phyloP scores from a whole-genome alignment of 2,113 vertebrate genomes.

The Scomber scombrus region DNA sequence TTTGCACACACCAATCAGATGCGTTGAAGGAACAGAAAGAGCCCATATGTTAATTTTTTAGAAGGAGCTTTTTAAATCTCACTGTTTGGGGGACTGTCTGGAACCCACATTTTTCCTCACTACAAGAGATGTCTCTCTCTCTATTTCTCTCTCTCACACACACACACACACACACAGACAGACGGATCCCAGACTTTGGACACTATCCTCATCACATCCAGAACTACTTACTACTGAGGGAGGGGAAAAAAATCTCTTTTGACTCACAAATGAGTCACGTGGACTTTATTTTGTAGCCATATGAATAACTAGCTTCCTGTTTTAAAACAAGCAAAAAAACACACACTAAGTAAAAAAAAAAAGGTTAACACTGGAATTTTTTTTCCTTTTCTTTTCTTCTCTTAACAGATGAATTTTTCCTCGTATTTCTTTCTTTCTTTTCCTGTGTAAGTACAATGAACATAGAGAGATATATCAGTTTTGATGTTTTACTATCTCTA shows the following conservation, averaged over 20 bases:
- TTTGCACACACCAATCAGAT: constrained; percentile 56
- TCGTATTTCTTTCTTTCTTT: constrained; percentile 62
- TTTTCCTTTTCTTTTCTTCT: constrained; percentile 50
- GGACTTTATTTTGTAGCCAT: constrained; percentile 63
- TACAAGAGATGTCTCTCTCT: too few species aligned
- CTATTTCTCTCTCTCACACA: too few species aligned
- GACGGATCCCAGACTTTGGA: constrained; percentile 3
- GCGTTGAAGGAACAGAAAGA: constrained; percentile 29
- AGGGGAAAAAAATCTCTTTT: constrained; percentile 35
- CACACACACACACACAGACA: too few species aligned
- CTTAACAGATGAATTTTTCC: constrained; percentile 26
- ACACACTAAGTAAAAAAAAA: constrained; percentile 77
- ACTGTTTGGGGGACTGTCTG: too few species aligned
- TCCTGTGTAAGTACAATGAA: constrained; percentile 75
- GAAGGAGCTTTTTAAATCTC: too few species aligned
- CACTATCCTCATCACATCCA: constrained; percentile 55
- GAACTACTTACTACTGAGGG: constrained; percentile 84
- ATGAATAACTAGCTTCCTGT: constrained; percentile 73
- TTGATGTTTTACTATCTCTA: constrained; percentile 59
- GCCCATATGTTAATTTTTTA: constrained; percentile 14
- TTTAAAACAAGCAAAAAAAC: constrained; percentile 62
- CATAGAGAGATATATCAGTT: constrained; percentile 75
- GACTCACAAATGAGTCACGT: constrained; percentile 46
- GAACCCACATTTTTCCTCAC: too few species aligned
- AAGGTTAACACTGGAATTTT: constrained; percentile 87